These are phyloP conservation scores for Battus philenor DNA, from an alignment of 1,140 invertebrate species.

Conservation along the genomic window DNA sequence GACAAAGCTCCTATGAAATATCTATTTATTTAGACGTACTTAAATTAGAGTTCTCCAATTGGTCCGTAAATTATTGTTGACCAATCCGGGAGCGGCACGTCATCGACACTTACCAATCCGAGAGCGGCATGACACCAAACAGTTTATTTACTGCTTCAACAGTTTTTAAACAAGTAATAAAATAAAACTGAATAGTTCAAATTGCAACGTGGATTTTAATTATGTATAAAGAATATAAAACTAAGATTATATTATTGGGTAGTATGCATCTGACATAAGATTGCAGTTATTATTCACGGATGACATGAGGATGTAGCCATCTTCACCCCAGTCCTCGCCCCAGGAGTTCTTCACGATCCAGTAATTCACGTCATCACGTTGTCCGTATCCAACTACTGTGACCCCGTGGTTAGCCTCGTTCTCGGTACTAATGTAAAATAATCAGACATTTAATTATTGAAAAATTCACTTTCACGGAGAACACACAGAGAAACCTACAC, in stretches of 20 bases:
- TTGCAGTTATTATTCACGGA: constrained; percentile 85
- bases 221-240: constrained; percentile 4
- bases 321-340: constrained; percentile 81
- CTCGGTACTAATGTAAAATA: constrained; percentile 49
- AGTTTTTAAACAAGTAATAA: too few relatives aligned
- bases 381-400: constrained; percentile 78
- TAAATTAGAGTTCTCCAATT: too few relatives aligned
- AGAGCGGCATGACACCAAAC: too few relatives aligned
- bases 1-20: too few relatives aligned
- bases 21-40: too few relatives aligned
- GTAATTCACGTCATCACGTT: constrained; percentile 75
- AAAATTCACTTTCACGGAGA: too few relatives aligned
- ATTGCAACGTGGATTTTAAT: constrained; percentile 39
- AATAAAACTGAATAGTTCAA: constrained; percentile 17
- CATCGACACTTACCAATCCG: too few relatives aligned
- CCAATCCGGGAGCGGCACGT: too few relatives aligned
- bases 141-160: too few relatives aligned
- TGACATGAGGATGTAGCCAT: constrained; percentile 88
- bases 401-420: constrained; percentile 76
- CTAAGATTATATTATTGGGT: constrained; percentile 28
- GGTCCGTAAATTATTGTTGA: too few relatives aligned
- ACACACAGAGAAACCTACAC: too few relatives aligned
- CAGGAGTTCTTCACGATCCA: constrained; percentile 91
- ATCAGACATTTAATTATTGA: too few relatives aligned
- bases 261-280: constrained; percentile 31